phyloP scores from a whole-genome alignment of 2,113 vertebrate species.

The Pterocles orientalis region DNA sequence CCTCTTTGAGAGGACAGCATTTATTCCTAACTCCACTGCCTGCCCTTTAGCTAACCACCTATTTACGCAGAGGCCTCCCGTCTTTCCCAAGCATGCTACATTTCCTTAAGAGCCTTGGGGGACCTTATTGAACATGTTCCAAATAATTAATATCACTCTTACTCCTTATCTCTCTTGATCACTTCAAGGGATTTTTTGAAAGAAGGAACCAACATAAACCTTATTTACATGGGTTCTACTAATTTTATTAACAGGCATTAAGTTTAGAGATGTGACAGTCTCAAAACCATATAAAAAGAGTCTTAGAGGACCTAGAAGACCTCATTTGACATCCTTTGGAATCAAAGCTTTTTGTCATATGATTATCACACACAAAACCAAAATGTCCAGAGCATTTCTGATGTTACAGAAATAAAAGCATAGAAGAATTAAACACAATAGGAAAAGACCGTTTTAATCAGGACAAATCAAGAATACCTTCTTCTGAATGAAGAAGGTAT shows the following conservation, averaged over 20 bases:
- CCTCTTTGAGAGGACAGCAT: neutral
- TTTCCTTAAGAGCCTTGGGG: neutral
- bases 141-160: neutral
- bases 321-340: neutral
- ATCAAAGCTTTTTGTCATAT: neutral
- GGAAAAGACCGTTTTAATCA: neutral
- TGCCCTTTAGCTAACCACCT: neutral
- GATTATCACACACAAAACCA: neutral
- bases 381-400: neutral
- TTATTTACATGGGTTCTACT: neutral
- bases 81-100: neutral
- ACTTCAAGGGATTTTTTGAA: neutral
- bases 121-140: neutral
- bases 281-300: neutral
- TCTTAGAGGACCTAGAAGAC: neutral
- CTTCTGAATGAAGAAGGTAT: neutral
- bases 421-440: neutral
- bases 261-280: neutral
- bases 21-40: neutral
- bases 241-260: neutral
- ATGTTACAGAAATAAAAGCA: neutral
- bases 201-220: neutral
- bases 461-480: neutral
- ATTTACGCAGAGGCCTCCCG: neutral
- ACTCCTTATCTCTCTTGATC: neutral